Base-by-base conservation (phyloP, 2,797 vertebrate species). In the Lacerta agilis region DNA sequence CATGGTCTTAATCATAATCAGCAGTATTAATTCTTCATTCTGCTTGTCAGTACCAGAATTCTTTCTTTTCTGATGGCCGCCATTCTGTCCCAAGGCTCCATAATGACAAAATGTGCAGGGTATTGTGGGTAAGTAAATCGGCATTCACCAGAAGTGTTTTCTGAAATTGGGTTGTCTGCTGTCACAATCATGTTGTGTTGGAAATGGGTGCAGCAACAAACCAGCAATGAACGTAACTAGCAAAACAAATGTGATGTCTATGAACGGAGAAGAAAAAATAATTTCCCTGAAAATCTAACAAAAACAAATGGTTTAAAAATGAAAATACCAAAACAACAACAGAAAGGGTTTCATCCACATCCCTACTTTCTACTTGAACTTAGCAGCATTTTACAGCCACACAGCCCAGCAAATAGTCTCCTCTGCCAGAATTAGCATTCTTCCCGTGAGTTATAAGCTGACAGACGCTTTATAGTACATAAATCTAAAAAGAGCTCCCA, bases 381-480 rank as follows among this genome's bases (percentile, higher is more conserved):
- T 41, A 73, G 17, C 27, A 41, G 11, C 15, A 79, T 87, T 80
- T 43, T 49, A 73, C 17, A 87, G 49, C 36, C 20, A 23, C n/a
- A 7, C 78, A 61, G 61, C 25, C 69, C 55, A 23, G n/a, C 10
- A 58, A 72, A 64, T n/a, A 81, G 69, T 81, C 8, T 61, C 27
- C 15, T 27, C 69, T 73, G 69, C 36, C 55, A 43, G 86, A 73
- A 87, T 87, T 73, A 80, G 69, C 69, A n/a, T 61, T n/a, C 43
- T 81, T 73, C 78, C 29, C 36, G 33, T 72, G 49, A 43, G 78
- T 49, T 87, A 36, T n/a, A 87, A 29, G 69, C 81, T 81, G 86
- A n/a, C 86, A 87, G 78, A 87, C 33, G 49, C 78, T 81, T 87
- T 43, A 73, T 81, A 81, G 78, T 18, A 41, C 67, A 64, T 71